These are phyloP conservation scores for Leucania comma DNA, from an alignment of 2,888 invertebrate species.

Conservation along the genomic window DNA sequence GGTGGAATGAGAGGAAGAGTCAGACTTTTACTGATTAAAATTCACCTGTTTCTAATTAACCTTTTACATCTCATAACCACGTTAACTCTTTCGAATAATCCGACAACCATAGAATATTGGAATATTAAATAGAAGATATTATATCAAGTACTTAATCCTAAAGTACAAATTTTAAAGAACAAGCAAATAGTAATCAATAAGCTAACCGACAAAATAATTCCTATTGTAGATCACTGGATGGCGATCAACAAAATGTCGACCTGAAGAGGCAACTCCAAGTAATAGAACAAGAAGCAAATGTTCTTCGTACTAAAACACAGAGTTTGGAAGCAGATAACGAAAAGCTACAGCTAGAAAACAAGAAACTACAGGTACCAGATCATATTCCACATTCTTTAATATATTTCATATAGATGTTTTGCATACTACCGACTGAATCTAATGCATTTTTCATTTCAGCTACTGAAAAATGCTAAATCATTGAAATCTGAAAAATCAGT, in stretches of 20 bases:
- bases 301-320: slow-evolving; percentile 92
- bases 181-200: not conserved
- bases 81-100: too few species aligned
- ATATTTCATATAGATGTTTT: not conserved
- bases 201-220: not conserved
- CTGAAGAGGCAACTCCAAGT: slow-evolving; percentile 94
- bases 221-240: slow-evolving; percentile 90
- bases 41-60: too few species aligned
- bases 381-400: not conserved
- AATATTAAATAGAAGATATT: too few species aligned
- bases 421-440: not conserved
- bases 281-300: slow-evolving; percentile 94
- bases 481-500: slow-evolving; percentile 89
- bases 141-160: too few species aligned
- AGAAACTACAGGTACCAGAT: slow-evolving; percentile 90
- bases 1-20: too few species aligned
- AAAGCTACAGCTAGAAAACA: slow-evolving; percentile 93
- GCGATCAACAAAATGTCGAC: slow-evolving; percentile 92
- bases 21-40: too few species aligned
- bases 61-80: too few species aligned
- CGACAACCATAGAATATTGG: too few species aligned
- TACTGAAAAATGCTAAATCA: slow-evolving; percentile 90
- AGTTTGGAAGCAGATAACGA: slow-evolving; percentile 94
- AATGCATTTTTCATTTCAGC: slow-evolving; percentile 71
- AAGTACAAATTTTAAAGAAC: not conserved